These are phyloP conservation scores for Girardinus metallicus DNA, from an alignment of 2,797 vertebrate genomes.

Conservation along the genomic window DNA sequence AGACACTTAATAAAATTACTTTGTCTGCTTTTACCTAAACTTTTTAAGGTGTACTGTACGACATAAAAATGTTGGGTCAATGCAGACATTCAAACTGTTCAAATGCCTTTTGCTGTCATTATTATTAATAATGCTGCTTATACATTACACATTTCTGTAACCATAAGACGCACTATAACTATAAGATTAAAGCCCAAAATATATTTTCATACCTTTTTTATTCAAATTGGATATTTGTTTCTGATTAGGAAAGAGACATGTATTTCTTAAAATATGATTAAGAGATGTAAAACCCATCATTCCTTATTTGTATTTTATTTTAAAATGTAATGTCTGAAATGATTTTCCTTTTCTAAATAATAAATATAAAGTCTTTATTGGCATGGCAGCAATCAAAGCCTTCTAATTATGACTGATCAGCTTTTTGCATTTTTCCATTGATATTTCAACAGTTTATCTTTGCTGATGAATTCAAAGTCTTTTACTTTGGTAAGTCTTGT, in stretches of 20 bases:
- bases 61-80: slow-evolving; percentile 3
- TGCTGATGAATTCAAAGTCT: not conserved
- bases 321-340: not conserved
- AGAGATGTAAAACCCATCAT: not conserved
- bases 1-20: slow-evolving; percentile 54
- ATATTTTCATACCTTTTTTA: not conserved
- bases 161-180: not conserved
- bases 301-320: not conserved
- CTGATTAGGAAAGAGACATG: not conserved
- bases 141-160: not conserved
- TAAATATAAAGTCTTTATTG: not conserved
- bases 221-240: not conserved
- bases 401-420: not conserved
- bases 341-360: not conserved
- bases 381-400: not conserved
- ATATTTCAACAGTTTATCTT: not conserved
- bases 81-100: not conserved
- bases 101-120: slow-evolving; percentile 1
- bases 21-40: slow-evolving; percentile 43
- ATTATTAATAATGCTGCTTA: not conserved
- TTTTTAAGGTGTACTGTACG: slow-evolving; percentile 15
- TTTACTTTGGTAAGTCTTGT: not conserved
- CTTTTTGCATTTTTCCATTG: not conserved
- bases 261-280: not conserved
- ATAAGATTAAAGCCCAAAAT: not conserved